These are phyloP conservation scores for Anolis apletophallus DNA, from an alignment of 2,797 vertebrate genomes.

Conservation along the genomic window DNA sequence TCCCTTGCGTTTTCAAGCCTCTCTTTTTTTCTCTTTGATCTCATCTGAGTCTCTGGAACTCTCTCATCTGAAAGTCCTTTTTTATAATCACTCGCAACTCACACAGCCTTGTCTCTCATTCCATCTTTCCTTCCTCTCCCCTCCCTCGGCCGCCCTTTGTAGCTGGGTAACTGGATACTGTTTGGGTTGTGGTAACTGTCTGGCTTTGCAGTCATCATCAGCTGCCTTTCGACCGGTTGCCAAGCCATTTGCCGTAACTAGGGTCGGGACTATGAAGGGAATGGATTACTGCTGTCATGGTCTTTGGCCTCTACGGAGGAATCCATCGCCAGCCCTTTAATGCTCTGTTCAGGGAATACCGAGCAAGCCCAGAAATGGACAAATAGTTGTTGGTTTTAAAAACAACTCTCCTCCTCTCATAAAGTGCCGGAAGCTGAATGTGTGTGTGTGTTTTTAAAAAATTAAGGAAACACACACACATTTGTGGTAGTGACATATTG, in stretches of 20 bases:
- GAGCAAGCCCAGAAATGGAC: constrained; percentile 4
- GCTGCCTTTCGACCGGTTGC: constrained; percentile 59
- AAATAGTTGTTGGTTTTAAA: constrained; percentile 26
- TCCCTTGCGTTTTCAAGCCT: constrained; percentile 1
- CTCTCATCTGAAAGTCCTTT: constrained; percentile 28
- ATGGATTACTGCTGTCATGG: constrained; percentile 62
- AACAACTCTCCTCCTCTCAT: constrained; percentile 29
- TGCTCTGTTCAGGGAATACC: constrained; percentile 54
- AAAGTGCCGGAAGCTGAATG: constrained; percentile 44
- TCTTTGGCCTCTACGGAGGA: constrained; percentile 57
- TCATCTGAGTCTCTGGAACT: constrained; percentile 10
- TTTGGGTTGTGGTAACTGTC: constrained; percentile 42
- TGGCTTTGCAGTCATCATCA: constrained; percentile 59
- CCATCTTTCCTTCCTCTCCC: not conserved
- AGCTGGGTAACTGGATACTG: constrained; percentile 50
- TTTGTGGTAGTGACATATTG: not conserved
- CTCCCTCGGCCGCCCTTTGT: constrained; percentile 15
- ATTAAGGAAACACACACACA: not conserved
- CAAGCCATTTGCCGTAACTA: constrained; percentile 67
- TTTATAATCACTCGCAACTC: constrained; percentile 15
- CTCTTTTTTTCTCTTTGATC: constrained; percentile 35
- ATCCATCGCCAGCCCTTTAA: constrained; percentile 59
- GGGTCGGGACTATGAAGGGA: constrained; percentile 57
- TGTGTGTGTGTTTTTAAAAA: constrained; percentile 39
- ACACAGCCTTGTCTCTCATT: too few species aligned